Percentiles rank a stretch among this genome's conserved stretches.
Conservation (phyloP, 2,797 vertebrate species). For the Phrynocephalus forsythii region DNA sequence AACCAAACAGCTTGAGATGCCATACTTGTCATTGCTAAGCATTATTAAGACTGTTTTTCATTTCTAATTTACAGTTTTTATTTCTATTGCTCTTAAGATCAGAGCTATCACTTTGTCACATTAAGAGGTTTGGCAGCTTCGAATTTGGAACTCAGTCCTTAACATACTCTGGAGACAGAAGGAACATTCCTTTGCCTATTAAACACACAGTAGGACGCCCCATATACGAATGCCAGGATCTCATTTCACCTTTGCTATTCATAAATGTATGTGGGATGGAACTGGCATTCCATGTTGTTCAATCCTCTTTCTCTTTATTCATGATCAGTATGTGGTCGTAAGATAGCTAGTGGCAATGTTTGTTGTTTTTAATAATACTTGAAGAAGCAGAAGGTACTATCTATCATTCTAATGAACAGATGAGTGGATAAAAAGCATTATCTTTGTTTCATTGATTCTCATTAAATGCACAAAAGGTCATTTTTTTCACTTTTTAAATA, state of each 20-base stretch:
- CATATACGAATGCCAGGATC: not conserved
- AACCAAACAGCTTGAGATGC: not conserved
- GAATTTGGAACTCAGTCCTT: not conserved
- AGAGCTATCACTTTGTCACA: not conserved
- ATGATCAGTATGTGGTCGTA: not conserved
- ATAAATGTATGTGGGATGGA: not conserved
- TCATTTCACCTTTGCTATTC: not conserved
- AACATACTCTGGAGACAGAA: not conserved
- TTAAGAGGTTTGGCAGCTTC: not conserved
- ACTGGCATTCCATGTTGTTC: not conserved
- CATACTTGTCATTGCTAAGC: not conserved
- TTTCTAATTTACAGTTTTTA: constrained; percentile 7
- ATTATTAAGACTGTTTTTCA: constrained; percentile 4
- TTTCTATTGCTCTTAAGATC: not conserved
- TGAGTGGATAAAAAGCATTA: not conserved
- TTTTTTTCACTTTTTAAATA: not conserved
- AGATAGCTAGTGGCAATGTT: not conserved
- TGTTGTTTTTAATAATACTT: not conserved
- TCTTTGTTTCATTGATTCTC: not conserved
- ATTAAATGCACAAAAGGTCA: not conserved
- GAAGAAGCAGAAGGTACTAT: not conserved
- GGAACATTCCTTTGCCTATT: not conserved
- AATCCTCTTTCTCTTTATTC: not conserved
- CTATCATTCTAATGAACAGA: not conserved
- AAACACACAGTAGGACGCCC: not conserved